Evolutionary conservation across 2,797 vertebrate genomes (phyloP).

Genomic region (Macroramphosus scolopax): DNA sequence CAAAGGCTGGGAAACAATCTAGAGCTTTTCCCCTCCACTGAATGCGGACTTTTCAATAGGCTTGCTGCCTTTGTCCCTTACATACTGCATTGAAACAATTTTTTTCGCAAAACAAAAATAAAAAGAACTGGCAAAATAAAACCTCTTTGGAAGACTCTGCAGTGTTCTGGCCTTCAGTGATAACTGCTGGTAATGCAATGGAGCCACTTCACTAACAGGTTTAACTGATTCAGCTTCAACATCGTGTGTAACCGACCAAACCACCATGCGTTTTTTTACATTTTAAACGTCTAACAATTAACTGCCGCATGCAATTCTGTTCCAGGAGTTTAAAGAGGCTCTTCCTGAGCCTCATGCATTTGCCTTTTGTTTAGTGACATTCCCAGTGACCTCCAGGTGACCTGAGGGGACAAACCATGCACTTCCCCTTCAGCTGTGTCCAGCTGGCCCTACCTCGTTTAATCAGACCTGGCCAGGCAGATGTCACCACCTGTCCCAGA

Average conservation of each 20-base stretch:
- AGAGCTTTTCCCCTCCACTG: conserved; percentile 48
- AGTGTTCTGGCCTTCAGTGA: conserved; percentile 36
- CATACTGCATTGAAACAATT: conserved; percentile 35
- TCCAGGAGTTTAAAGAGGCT: conserved; percentile 13
- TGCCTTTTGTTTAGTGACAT: conserved; percentile 63
- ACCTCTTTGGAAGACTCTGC: conserved; percentile 23
- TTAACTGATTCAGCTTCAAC: no score
- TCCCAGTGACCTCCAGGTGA: conserved; percentile 67
- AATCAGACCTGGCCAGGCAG: conserved; percentile 50
- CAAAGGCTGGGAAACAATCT: conserved; percentile 63
- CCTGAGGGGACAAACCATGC: conserved; percentile 63
- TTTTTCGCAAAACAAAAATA: conserved; percentile 28
- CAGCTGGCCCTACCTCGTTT: conserved; percentile 61
- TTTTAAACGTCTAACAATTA: no score
- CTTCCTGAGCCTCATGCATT: conserved; percentile 20
- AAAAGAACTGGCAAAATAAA: conserved; percentile 34
- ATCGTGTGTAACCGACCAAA: no score
- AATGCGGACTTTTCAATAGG: conserved; percentile 59
- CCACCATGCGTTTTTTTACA: no score
- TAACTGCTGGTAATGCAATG: conserved; percentile 25
- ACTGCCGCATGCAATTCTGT: no score
- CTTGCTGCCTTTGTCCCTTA: conserved; percentile 33
- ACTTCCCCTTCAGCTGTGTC: conserved; percentile 70
- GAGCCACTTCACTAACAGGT: conserved; percentile 38
- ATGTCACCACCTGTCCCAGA: conserved; percentile 69